phyloP scores from a whole-genome alignment of 2,888 invertebrate genomes.

The Heliconius ismenius region DNA sequence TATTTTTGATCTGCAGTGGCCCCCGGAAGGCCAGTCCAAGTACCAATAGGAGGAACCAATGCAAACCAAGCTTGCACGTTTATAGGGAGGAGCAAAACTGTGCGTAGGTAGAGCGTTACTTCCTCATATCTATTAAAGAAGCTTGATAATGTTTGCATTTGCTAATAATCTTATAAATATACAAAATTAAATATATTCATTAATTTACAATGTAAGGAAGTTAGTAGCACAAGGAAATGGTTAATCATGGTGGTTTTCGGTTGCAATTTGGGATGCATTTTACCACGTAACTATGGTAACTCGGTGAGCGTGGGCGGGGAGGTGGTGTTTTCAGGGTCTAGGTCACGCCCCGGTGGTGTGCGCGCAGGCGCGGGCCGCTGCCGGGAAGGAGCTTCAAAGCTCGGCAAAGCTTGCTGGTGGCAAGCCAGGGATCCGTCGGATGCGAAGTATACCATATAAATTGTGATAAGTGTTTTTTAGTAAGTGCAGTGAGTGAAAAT shows the following conservation, averaged over 20 bases:
- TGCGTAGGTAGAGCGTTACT: conserved; percentile 55
- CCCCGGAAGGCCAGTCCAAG: conserved; percentile 44
- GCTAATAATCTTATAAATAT: neutral
- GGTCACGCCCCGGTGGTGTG: conserved; percentile 75
- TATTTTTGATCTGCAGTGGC: conserved; percentile 59
- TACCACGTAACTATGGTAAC: conserved; percentile 66
- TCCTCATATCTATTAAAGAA: conserved; percentile 45
- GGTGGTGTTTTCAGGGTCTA: conserved; percentile 80
- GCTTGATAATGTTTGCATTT: neutral
- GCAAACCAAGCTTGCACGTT: conserved; percentile 54
- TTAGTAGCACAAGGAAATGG: neutral
- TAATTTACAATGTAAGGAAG: neutral
- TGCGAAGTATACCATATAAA: conserved; percentile 5
- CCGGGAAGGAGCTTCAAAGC: conserved; percentile 61
- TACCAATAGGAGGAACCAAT: conserved; percentile 58
- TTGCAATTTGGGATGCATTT: conserved; percentile 52
- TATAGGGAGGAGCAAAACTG: conserved; percentile 67
- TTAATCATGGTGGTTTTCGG: conserved; percentile 14
- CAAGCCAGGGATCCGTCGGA: conserved; percentile 44
- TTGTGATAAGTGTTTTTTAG: conserved; percentile 1
- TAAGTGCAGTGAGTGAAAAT: conserved; percentile 32
- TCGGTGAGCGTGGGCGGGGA: conserved; percentile 69
- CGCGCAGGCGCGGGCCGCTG: conserved; percentile 70
- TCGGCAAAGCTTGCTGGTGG: conserved; percentile 61
- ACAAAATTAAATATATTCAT: neutral